Evolutionary conservation across 2,113 vertebrate genomes (phyloP).

Genomic region (Spilogale gracilis): DNA sequence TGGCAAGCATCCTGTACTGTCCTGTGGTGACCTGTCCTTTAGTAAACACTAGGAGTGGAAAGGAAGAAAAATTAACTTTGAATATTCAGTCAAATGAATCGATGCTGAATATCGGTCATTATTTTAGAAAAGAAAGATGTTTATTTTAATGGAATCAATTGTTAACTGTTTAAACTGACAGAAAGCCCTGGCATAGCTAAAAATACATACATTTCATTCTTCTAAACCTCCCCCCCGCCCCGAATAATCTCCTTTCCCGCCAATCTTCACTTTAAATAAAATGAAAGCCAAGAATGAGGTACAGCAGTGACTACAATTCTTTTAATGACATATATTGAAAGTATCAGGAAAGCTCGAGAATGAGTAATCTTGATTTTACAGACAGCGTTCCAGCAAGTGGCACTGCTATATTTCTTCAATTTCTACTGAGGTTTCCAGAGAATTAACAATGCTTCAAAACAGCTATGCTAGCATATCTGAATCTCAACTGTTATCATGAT

Average conservation of each 20-base stretch:
- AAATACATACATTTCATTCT: slow-evolving; percentile 45
- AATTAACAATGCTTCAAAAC: slow-evolving; percentile 54
- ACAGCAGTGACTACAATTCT: background rate
- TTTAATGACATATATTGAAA: slow-evolving; percentile 18
- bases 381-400: background rate
- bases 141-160: slow-evolving; percentile 32
- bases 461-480: background rate
- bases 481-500: background rate
- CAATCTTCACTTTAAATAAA: slow-evolving; percentile 62
- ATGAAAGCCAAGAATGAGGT: slow-evolving; percentile 37
- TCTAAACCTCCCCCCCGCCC: background rate
- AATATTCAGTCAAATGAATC: slow-evolving; percentile 46
- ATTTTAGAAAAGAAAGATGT: slow-evolving; percentile 50
- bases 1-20: slow-evolving; percentile 98
- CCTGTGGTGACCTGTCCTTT: slow-evolving; percentile 99
- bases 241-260: slow-evolving; percentile 39
- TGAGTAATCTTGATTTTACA: slow-evolving; percentile 2
- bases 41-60: slow-evolving; percentile 93
- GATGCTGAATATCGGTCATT: background rate
- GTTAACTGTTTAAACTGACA: slow-evolving; percentile 53
- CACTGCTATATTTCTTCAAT: slow-evolving; percentile 28
- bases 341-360: background rate
- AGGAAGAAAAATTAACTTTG: slow-evolving; percentile 40
- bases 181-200: slow-evolving; percentile 15
- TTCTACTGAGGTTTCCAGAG: slow-evolving; percentile 8